These are phyloP conservation scores for Drosophila arawakana DNA, from an alignment of 1,140 invertebrate genomes.

Conservation along the genomic window DNA sequence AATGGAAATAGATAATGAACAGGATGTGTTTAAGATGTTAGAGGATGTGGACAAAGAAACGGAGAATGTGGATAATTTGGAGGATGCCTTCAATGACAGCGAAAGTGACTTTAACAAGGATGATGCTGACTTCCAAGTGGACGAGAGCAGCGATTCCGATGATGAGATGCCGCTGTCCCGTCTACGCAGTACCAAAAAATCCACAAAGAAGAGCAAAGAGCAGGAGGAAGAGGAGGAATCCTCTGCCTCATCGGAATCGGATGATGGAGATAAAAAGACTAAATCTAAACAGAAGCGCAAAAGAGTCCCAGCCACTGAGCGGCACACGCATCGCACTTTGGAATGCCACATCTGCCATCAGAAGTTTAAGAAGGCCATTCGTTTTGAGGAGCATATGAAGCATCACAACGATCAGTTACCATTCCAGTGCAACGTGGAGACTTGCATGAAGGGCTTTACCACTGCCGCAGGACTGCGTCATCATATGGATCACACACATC, in stretches of 20 bases:
- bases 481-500: conserved; percentile 73
- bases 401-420: conserved; percentile 75
- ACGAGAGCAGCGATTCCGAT: conserved; percentile 67
- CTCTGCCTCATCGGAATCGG: conserved; percentile 33
- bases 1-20: conserved; percentile 75
- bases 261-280: conserved; percentile 20
- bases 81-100: conserved; percentile 38
- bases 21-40: conserved; percentile 79
- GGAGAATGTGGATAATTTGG: conserved; percentile 45
- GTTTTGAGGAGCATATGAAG: conserved; percentile 78
- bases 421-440: conserved; percentile 73
- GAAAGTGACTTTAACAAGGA: conserved; percentile 42
- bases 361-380: conserved; percentile 68
- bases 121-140: conserved; percentile 47
- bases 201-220: conserved; percentile 16
- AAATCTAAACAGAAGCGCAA: conserved; percentile 58
- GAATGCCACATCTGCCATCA: conserved; percentile 79
- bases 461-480: conserved; percentile 66
- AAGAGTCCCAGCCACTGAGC: conserved; percentile 45
- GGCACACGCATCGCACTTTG: conserved; percentile 50
- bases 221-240: conserved; percentile 9
- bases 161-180: conserved; percentile 66
- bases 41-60: conserved; percentile 71
- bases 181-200: conserved; percentile 7
- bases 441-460: conserved; percentile 74